Base-by-base conservation (phyloP, 35 echinoderm and acorn worm genomes). In the Apostichopus californicus region DNA sequence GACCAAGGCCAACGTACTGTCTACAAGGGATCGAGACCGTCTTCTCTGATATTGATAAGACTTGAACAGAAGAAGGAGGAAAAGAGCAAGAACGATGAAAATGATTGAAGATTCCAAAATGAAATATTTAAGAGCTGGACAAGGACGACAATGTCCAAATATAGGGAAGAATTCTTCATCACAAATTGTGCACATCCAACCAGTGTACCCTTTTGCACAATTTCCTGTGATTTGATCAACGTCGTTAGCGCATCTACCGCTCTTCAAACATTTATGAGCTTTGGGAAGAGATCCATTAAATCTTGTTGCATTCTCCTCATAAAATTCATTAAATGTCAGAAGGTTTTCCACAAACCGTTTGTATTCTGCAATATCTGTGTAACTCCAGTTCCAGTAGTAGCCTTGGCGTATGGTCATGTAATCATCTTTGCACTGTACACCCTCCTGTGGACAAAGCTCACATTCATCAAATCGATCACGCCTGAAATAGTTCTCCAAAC, bases 341-440 rank as follows among this genome's bases (percentile, higher is more conserved):
- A 93, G 17, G 54, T 93, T 93, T 86, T 25, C 9, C 13, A 87
- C 92, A 77, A 93, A 93, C 64, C 5, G 10, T 93, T 75, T 73
- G 61, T 93, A 93, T 20, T 92, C 17, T 1, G 53, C 77, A 87
- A 73, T 57, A 17, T 77, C 7, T 18, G 10, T 17, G 17, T 28
- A 86, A 77, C 28, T 78, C 92, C 92, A 93, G 11, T 80, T 54
- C 92, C 92, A 93, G 56, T 61, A 93, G 71, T 73, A 93, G 17
- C 66, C 81, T 23, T 79, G 81, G 54, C 54, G 55, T 10, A 93
- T n/a, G 15, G 54, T 53, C 52, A 83, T 57, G 64, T 73, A 86
- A 15, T 93, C 92, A 25, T 59, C 20, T 3, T 79, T 73, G 34
- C 92, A 93, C n/a, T 64, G 64, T 10, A 90, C 23, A 9, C 92